phyloP scores from a whole-genome alignment of 2,113 vertebrate species.

The Natator depressus region DNA sequence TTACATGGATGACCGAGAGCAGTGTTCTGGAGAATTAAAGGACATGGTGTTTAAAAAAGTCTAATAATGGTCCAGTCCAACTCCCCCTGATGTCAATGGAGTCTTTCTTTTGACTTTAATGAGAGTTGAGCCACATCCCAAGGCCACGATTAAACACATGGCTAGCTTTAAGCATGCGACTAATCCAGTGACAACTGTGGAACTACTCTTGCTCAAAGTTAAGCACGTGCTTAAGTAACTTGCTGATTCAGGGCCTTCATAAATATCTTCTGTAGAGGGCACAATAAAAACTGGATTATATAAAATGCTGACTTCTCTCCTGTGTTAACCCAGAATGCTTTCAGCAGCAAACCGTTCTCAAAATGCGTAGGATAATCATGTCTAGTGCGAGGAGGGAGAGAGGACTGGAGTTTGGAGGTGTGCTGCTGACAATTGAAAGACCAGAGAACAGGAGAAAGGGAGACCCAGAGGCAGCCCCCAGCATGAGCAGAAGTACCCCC shows the following conservation, averaged over 20 bases:
- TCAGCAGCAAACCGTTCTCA: conserved; percentile 60
- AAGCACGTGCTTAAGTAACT: conserved; percentile 48
- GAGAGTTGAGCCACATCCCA: background rate
- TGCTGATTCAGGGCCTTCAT: conserved; percentile 60
- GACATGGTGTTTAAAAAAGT: background rate
- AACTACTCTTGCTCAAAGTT: background rate
- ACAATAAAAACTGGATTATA: conserved; percentile 54
- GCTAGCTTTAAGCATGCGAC: background rate
- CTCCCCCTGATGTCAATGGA: background rate
- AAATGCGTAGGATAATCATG: conserved; percentile 59
- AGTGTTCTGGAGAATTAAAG: background rate
- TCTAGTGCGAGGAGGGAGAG: conserved; percentile 2
- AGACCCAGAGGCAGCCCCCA: too few species aligned
- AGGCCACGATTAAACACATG: background rate
- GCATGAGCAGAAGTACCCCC: too few species aligned
- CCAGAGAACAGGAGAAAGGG: too few species aligned
- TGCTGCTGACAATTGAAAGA: too few species aligned
- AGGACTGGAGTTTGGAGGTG: too few species aligned
- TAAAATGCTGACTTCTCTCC: conserved; percentile 51
- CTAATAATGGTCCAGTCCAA: background rate
- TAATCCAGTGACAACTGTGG: background rate
- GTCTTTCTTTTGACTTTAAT: background rate
- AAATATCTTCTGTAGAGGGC: conserved; percentile 51
- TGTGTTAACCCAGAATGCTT: background rate
- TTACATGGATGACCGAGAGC: background rate